A percentile compares a stretch with the other conserved stretches of the same genome.
Conservation (phyloP, 2,113 vertebrate species). For the Cavia aperea region DNA sequence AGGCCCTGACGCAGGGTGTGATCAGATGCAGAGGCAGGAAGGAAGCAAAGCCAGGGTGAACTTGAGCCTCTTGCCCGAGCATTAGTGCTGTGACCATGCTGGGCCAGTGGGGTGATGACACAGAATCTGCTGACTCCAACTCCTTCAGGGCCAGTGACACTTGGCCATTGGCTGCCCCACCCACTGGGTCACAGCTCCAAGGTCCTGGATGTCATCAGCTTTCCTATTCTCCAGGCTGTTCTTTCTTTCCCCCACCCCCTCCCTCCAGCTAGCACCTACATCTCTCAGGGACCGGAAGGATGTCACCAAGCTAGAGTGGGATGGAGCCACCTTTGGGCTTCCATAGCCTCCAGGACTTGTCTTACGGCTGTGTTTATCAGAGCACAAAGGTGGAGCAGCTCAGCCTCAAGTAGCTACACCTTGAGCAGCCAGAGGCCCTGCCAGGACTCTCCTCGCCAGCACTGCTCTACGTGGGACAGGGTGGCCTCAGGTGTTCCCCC, state of each 20-base stretch:
- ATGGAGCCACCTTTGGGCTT: neutral
- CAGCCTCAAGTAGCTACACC: too few species aligned
- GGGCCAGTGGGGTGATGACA: too few species aligned
- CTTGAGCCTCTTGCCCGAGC: neutral
- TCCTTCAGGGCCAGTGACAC: neutral
- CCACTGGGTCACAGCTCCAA: neutral
- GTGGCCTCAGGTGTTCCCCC: neutral
- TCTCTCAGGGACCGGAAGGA: too few species aligned
- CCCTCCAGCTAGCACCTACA: too few species aligned
- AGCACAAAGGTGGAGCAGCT: neutral
- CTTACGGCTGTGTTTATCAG: fast-evolving
- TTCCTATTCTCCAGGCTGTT: too few species aligned
- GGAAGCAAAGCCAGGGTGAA: fast-evolving
- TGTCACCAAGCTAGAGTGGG: neutral
- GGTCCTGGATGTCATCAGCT: fast-evolving
- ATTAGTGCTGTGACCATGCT: too few species aligned
- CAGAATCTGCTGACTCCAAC: neutral
- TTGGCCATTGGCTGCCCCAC: neutral
- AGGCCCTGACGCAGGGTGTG: neutral
- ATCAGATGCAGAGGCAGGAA: neutral
- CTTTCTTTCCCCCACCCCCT: neutral
- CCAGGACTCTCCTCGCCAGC: neutral
- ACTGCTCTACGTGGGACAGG: neutral
- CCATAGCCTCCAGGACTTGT: neutral
- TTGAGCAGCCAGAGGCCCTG: neutral